Base-by-base conservation (phyloP, 37 sponge, comb jelly and placozoan genomes). In the Bolinopsis microptera region DNA sequence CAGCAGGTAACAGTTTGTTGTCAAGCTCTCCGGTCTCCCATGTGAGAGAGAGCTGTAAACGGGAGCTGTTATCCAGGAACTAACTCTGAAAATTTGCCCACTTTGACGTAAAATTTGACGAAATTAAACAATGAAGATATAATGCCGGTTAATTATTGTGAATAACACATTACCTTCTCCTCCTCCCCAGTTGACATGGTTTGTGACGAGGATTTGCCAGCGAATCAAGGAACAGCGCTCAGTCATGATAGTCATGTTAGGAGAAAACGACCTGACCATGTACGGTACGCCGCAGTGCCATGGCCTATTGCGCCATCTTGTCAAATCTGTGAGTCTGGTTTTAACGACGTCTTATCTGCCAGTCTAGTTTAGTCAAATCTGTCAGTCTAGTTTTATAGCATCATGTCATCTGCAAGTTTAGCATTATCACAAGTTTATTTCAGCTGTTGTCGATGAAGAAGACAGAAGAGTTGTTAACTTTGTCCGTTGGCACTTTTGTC, bases 401-500 rank as follows among this genome's bases (percentile, higher is more conserved):
- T 13, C 13, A 48, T 13, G 5, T 48, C 5, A n/a, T n/a, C 61
- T 48, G 13, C 61, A 48, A 48, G 13, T 13, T 48, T 48, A 13
- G 5, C 61, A 13, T 48, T 48, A 48, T 48, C 61, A 18, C 13
- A 48, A 18, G 5, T 48, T 48, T 48, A 48, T 86, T 40, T 40
- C 26, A 86, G 90, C 41, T 86, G 61, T 24, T 86, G 90, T 35
- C 34, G 61, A 41, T 39, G 41, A 41, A 24, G 26, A n/a, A 39
- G 25, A 3, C 38, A 36, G 90, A 41, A 5, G 90, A 39, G 0
- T 5, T 28, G 13, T 30, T 86, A 2, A 86, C 90, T 0, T 27
- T 86, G 48, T 86, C 90, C 1, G 90, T 86, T 16, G 90, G 90
- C 3, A 86, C 90, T 1, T 86, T 86, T 34, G 36, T 86, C 1